Conservation (phyloP, 2,797 vertebrate genomes). For the Onychomys torridus region DNA sequence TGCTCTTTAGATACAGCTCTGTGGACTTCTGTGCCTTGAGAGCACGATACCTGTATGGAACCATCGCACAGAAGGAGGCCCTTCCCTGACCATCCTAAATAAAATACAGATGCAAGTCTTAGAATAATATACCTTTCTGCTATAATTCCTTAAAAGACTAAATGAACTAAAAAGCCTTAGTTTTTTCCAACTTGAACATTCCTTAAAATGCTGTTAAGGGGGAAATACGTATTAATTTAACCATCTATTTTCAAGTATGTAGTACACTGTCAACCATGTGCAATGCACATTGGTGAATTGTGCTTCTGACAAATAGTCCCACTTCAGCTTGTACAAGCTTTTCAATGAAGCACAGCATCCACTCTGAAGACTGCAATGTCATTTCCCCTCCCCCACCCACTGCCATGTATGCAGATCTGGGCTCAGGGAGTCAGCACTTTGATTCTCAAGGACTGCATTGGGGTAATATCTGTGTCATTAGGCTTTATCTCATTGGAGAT, state of each 20-base stretch:
- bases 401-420: not conserved
- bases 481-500: not conserved
- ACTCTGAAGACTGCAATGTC: not conserved
- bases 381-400: no score
- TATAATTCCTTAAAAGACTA: conserved; percentile 29
- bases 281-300: not conserved
- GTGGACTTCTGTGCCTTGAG: not conserved
- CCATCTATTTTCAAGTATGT: not conserved
- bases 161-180: not conserved
- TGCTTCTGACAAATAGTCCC: not conserved
- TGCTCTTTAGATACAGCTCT: not conserved
- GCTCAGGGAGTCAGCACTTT: not conserved
- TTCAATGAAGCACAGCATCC: not conserved
- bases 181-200: not conserved
- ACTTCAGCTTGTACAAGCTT: not conserved
- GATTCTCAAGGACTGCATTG: not conserved
- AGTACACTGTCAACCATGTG: not conserved
- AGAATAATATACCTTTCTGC: not conserved
- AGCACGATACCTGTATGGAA: not conserved
- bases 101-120: not conserved
- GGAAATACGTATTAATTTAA: not conserved
- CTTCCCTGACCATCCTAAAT: not conserved
- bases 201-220: not conserved
- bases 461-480: not conserved
- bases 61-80: not conserved